Evolutionary conservation across 2,888 invertebrate genomes (phyloP).

Genomic region (Apamea crenata): DNA sequence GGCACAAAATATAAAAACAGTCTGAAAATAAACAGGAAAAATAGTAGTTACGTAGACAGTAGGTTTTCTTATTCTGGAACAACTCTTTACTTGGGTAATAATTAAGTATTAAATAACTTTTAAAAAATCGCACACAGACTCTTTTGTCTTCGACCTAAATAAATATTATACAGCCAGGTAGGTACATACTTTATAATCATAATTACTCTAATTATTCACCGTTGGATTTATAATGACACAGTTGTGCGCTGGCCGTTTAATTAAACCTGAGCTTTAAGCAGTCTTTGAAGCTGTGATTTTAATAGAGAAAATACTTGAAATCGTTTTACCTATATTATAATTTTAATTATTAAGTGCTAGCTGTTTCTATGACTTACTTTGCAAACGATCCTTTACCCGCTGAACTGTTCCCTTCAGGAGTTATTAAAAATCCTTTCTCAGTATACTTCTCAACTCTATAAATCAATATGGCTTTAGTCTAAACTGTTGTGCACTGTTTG

Average conservation of each 20-base stretch:
- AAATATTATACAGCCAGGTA: conserved; percentile 50
- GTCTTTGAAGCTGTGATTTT: conserved; percentile 40
- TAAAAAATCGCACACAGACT: conserved; percentile 37
- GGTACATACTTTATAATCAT: conserved; percentile 54
- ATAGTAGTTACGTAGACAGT: not conserved
- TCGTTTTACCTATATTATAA: not conserved
- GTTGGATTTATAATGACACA: conserved; percentile 62
- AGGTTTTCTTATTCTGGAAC: conserved; percentile 20
- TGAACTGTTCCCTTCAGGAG: not conserved
- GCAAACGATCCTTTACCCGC: not conserved
- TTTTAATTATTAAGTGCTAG: not conserved
- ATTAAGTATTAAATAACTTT: conserved; percentile 31
- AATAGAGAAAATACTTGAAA: conserved; percentile 34
- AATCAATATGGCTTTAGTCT: not conserved
- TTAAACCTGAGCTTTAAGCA: conserved; percentile 44
- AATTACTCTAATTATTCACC: conserved; percentile 59
- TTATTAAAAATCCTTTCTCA: not conserved
- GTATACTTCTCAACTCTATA: too few relatives aligned
- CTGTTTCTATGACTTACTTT: not conserved
- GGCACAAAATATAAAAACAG: conserved; percentile 23
- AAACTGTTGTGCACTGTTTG: not conserved
- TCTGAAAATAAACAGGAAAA: conserved; percentile 17
- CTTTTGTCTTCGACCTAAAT: conserved; percentile 48
- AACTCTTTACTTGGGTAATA: conserved; percentile 29
- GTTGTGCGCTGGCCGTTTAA: conserved; percentile 41